Percentiles rank a stretch among this genome's conserved stretches.
Evolutionary conservation across 2,113 vertebrate species (phyloP).

Genomic region (Hydrochoerus hydrochaeris): DNA sequence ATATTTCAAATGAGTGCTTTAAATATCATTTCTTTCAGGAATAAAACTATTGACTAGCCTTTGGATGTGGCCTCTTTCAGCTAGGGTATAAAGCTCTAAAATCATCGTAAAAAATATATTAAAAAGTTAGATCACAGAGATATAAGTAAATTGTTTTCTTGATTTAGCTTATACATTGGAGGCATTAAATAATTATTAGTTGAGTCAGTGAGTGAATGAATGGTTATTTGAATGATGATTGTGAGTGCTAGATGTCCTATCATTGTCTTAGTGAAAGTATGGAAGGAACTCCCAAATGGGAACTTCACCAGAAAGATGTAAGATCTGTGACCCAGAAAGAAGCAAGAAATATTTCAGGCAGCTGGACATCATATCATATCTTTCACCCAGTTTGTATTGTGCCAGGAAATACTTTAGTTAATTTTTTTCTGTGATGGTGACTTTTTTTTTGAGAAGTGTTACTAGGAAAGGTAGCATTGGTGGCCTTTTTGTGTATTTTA

Average conservation of each 20-base stretch:
- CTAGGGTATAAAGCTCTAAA: neutral
- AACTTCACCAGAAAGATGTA: neutral
- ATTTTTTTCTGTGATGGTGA: neutral
- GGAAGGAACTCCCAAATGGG: neutral
- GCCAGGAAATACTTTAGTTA: neutral
- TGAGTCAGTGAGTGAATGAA: neutral
- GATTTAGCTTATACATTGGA: neutral
- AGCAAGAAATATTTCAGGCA: constrained; percentile 25
- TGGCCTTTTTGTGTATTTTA: neutral
- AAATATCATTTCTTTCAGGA: neutral
- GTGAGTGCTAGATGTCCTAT: neutral
- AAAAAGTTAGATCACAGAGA: neutral
- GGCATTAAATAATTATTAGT: neutral
- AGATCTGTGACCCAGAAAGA: constrained; percentile 12
- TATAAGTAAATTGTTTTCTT: neutral
- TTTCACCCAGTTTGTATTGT: neutral
- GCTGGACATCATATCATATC: neutral
- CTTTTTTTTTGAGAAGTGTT: neutral
- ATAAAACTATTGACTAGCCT: neutral
- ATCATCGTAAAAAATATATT: neutral
- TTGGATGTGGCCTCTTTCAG: neutral
- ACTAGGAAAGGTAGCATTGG: neutral
- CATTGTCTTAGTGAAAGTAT: neutral
- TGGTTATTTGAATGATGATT: constrained; percentile 25
- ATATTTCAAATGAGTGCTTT: neutral